These are phyloP conservation scores for Chelonoidis abingdonii DNA, from an alignment of 2,113 vertebrate genomes.

Conservation along the genomic window DNA sequence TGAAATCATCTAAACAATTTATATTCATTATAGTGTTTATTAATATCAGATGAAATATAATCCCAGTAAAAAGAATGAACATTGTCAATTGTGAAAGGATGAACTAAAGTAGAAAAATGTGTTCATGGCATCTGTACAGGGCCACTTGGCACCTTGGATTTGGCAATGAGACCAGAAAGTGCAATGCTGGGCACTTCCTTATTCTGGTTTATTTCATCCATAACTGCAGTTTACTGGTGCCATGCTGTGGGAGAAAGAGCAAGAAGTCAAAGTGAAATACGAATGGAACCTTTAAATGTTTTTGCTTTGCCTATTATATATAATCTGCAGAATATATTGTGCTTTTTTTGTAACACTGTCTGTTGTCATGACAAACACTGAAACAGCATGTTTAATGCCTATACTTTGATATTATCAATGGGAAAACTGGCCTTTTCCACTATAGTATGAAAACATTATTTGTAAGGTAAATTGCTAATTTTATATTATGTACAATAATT, in stretches of 20 bases:
- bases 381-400: slow-evolving; percentile 84
- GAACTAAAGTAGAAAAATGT: slow-evolving; percentile 28
- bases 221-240: slow-evolving; percentile 60
- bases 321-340: slow-evolving; percentile 72
- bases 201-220: slow-evolving; percentile 47
- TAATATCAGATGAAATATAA: slow-evolving; percentile 56
- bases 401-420: slow-evolving; percentile 68
- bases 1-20: slow-evolving; percentile 65
- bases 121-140: slow-evolving; percentile 29
- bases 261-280: slow-evolving; percentile 56
- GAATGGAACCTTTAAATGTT: slow-evolving; percentile 73
- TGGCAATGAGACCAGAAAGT: slow-evolving; percentile 32
- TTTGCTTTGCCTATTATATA: slow-evolving; percentile 72
- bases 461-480: slow-evolving; percentile 82
- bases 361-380: slow-evolving; percentile 79
- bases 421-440: slow-evolving; percentile 72
- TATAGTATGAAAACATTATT: slow-evolving; percentile 72
- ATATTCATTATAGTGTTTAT: slow-evolving; percentile 69
- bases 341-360: slow-evolving; percentile 77
- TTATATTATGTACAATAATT: slow-evolving; percentile 78
- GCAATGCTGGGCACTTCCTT: slow-evolving; percentile 57
- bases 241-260: slow-evolving; percentile 34
- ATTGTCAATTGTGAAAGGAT: slow-evolving; percentile 52
- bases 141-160: slow-evolving; percentile 38
- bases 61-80: slow-evolving; percentile 46